phyloP scores from a whole-genome alignment of 2,888 invertebrate genomes.

The Drosophila affinis region DNA sequence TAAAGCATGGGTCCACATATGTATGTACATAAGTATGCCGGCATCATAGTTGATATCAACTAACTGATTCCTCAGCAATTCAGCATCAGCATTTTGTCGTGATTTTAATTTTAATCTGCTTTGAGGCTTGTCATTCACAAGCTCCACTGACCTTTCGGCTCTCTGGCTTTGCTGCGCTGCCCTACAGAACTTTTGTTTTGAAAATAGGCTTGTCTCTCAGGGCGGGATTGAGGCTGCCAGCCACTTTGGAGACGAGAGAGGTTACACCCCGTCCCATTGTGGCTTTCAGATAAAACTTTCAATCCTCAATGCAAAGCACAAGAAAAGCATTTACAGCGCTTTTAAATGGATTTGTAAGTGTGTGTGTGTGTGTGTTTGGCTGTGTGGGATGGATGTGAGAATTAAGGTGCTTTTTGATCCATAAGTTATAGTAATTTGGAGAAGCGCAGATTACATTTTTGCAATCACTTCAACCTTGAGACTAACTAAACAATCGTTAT shows the following conservation, averaged over 20 bases:
- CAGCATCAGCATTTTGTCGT: no score
- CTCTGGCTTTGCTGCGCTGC: background rate
- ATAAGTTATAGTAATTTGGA: background rate
- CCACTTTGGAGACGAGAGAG: slow-evolving; percentile 5
- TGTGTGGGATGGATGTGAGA: background rate
- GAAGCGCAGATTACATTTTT: background rate
- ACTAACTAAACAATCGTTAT: background rate
- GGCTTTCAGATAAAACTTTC: slow-evolving; percentile 68
- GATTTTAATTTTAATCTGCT: background rate
- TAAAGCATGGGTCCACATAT: no score
- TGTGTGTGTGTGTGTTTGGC: slow-evolving; percentile 8
- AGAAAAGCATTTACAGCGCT: slow-evolving; percentile 69
- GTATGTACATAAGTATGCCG: no score
- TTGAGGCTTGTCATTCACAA: background rate
- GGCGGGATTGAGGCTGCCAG: background rate
- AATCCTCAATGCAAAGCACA: slow-evolving; percentile 61
- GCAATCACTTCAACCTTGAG: no score
- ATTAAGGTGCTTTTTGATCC: slow-evolving; percentile 42
- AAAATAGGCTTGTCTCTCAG: slow-evolving; percentile 6
- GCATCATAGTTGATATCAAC: no score
- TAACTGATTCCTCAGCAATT: no score
- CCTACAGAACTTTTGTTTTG: slow-evolving; percentile 22
- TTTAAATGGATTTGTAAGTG: slow-evolving; percentile 34
- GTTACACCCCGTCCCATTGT: slow-evolving; percentile 30
- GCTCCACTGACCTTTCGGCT: background rate